A percentile compares a stretch with the other conserved stretches of the same genome.
These are phyloP conservation scores for Nipponacmea schrenckii DNA, from an alignment of 2,888 invertebrate genomes.

Conservation along the genomic window DNA sequence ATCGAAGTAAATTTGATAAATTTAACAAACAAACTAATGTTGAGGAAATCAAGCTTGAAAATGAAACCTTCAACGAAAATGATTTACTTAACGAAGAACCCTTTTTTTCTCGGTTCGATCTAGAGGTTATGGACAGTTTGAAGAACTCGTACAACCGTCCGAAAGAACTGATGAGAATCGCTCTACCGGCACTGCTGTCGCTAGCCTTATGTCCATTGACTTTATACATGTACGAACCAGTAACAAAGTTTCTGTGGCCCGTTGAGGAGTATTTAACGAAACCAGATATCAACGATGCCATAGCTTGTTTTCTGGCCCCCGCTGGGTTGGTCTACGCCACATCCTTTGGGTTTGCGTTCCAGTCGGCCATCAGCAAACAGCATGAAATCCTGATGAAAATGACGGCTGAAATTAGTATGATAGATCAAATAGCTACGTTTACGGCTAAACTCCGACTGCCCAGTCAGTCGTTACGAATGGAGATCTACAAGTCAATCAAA, in stretches of 20 bases:
- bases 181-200: conserved; percentile 49
- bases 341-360: conserved; percentile 57
- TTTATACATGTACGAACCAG: conserved; percentile 48
- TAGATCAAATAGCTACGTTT: conserved; percentile 55
- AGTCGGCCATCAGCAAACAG: conserved; percentile 51
- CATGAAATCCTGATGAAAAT: conserved; percentile 45
- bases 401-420: conserved; percentile 48
- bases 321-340: conserved; percentile 59
- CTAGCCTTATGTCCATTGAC: conserved; percentile 51
- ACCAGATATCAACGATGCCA: conserved; percentile 56
- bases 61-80: conserved; percentile 8
- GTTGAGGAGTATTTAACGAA: conserved; percentile 25
- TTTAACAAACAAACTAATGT: background rate
- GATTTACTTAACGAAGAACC: conserved; percentile 9
- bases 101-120: conserved; percentile 46
- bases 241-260: conserved; percentile 46
- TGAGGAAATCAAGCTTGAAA: conserved; percentile 13
- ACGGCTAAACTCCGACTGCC: conserved; percentile 43
- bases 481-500: conserved; percentile 45
- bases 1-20: background rate
- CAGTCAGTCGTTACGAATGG: conserved; percentile 24
- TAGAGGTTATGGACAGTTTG: conserved; percentile 44
- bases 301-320: conserved; percentile 56
- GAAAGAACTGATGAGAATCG: conserved; percentile 43
- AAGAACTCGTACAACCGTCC: conserved; percentile 39